phyloP scores from a whole-genome alignment of 2,797 vertebrate species.

The Brachyrhaphis roseni region DNA sequence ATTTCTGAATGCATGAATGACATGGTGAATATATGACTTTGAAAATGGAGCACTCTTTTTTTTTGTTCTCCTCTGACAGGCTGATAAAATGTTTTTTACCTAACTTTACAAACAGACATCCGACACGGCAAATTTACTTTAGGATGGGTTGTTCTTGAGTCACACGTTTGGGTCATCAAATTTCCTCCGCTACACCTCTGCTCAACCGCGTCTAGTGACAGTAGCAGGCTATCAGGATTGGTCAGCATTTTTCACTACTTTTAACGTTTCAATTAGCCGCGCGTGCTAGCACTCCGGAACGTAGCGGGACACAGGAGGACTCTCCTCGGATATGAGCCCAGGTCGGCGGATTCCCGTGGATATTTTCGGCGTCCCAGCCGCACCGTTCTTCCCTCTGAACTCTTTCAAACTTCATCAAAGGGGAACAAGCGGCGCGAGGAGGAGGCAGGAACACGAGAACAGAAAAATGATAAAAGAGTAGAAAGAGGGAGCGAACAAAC shows the following conservation, averaged over 20 bases:
- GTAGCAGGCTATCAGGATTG: slow-evolving; percentile 38
- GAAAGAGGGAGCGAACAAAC: slow-evolving; percentile 33
- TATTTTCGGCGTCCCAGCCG: slow-evolving; percentile 69
- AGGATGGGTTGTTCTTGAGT: no score
- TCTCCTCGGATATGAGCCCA: slow-evolving; percentile 59
- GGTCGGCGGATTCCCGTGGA: slow-evolving; percentile 78
- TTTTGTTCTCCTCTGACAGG: no score
- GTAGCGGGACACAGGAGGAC: slow-evolving; percentile 14
- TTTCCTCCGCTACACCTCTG: background rate
- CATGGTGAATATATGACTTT: no score
- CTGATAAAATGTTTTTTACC: no score
- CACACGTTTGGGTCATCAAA: no score
- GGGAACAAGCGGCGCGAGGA: slow-evolving; percentile 61
- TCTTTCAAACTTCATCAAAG: slow-evolving; percentile 80
- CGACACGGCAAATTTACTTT: background rate
- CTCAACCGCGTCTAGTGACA: no score
- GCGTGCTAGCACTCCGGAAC: slow-evolving; percentile 49
- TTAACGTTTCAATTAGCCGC: slow-evolving; percentile 51
- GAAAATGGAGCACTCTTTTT: no score
- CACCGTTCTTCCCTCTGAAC: slow-evolving; percentile 64
- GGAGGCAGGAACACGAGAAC: slow-evolving; percentile 43
- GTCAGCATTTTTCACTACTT: slow-evolving; percentile 48
- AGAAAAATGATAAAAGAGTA: slow-evolving; percentile 21
- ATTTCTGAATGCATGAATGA: no score
- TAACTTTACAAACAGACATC: no score